These are phyloP conservation scores for Lepisosteus oculatus DNA, from an alignment of 2,113 vertebrate genomes.

Conservation along the genomic window DNA sequence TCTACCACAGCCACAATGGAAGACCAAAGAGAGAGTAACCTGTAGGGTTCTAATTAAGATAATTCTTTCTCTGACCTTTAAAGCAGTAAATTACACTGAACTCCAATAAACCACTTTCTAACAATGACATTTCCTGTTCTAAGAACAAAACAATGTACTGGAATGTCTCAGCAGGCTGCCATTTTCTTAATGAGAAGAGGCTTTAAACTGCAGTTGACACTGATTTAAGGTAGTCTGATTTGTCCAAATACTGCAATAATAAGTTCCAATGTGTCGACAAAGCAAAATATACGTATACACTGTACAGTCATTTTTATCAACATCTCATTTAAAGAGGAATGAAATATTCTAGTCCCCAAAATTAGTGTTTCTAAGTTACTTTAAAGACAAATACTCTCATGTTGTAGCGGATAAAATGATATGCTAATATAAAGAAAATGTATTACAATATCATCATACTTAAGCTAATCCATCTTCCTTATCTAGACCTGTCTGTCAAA, in stretches of 20 bases:
- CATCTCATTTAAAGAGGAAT: no score
- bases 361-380: no score
- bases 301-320: background rate
- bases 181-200: background rate
- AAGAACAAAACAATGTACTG: background rate
- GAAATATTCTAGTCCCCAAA: no score
- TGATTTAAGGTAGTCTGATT: background rate
- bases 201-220: background rate
- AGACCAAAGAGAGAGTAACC: background rate
- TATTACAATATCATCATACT: no score
- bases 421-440: no score
- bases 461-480: no score
- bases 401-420: no score
- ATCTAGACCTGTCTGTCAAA: no score
- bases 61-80: slow-evolving; percentile 21
- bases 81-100: slow-evolving; percentile 14
- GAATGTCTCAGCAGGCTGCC: background rate
- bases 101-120: slow-evolving; percentile 13
- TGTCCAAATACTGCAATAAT: background rate
- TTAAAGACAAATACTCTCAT: no score
- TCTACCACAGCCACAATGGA: slow-evolving; percentile 1
- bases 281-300: background rate
- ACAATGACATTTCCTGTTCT: slow-evolving; percentile 8
- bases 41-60: slow-evolving; percentile 21
- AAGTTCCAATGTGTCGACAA: background rate